These are phyloP conservation scores for Pterobdella sp. DNA, from an alignment of 2,888 invertebrate species.

Conservation along the genomic window DNA sequence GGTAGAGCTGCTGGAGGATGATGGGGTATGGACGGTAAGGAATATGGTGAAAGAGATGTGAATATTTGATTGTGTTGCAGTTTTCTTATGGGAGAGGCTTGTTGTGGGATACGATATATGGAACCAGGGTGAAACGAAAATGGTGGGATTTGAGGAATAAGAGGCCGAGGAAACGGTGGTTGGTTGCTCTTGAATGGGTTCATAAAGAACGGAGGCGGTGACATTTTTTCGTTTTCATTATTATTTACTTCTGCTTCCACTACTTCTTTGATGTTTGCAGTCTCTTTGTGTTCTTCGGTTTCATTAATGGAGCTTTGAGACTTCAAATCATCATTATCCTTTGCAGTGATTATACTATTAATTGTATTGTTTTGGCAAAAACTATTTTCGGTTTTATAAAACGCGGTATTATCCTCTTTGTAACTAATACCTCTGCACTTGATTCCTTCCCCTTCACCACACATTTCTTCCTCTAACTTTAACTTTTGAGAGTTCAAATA, in stretches of 20 bases:
- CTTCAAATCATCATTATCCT: neutral
- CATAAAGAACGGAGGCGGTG: neutral
- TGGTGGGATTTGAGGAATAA: neutral
- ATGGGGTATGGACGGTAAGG: slow-evolving; percentile 10
- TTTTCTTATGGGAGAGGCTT: neutral
- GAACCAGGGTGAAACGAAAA: neutral
- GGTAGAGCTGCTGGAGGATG: neutral
- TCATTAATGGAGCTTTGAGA: neutral
- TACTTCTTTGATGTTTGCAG: neutral
- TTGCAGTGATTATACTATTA: neutral
- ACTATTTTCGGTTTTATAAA: too few species aligned
- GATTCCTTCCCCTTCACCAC: too few species aligned
- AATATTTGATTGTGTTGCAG: neutral
- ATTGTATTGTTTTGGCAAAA: neutral
- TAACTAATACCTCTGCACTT: too few species aligned
- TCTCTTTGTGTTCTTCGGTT: neutral
- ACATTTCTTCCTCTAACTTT: too few species aligned
- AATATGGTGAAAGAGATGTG: neutral
- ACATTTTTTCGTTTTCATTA: neutral
- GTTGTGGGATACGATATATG: neutral
- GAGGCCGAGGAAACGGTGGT: neutral
- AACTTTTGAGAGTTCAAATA: too few species aligned
- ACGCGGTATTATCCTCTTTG: too few species aligned
- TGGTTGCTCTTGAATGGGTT: neutral
- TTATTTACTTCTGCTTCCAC: neutral